Evolutionary conservation across 2,888 invertebrate genomes (phyloP).

Genomic region (Patella depressa): DNA sequence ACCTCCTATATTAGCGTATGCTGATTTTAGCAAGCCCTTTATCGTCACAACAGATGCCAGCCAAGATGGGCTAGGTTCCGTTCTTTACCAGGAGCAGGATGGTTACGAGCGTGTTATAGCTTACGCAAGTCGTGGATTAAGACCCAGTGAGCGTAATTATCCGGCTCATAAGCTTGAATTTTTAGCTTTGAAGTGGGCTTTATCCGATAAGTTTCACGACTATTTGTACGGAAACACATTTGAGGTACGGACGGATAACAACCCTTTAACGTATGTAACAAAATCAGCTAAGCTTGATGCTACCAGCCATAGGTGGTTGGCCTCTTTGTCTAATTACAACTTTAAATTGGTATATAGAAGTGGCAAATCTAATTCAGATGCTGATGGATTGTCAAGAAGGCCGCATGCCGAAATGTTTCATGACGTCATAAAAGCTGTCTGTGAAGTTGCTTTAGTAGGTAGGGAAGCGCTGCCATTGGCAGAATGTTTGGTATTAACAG

Average conservation of each 20-base stretch:
- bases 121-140: too few relatives aligned
- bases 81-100: background rate
- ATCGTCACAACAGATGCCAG: too few relatives aligned
- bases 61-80: background rate
- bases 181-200: background rate
- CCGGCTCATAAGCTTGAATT: slow-evolving; percentile 2
- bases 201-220: too few relatives aligned
- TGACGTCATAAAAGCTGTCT: too few relatives aligned
- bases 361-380: background rate
- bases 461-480: too few relatives aligned
- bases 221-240: too few relatives aligned
- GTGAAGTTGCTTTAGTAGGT: too few relatives aligned
- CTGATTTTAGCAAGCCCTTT: too few relatives aligned
- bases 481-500: too few relatives aligned
- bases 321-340: background rate
- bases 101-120: too few relatives aligned
- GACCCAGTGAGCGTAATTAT: background rate
- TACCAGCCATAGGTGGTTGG: background rate
- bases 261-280: background rate
- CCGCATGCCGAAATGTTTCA: too few relatives aligned
- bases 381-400: background rate
- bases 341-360: background rate
- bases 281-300: background rate
- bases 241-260: background rate
- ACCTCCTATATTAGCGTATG: too few relatives aligned